Evolutionary conservation across 2,888 invertebrate species (phyloP), one percentile per base, ranked within the genome.

Genomic region (Dicyrtomina minuta): DNA sequence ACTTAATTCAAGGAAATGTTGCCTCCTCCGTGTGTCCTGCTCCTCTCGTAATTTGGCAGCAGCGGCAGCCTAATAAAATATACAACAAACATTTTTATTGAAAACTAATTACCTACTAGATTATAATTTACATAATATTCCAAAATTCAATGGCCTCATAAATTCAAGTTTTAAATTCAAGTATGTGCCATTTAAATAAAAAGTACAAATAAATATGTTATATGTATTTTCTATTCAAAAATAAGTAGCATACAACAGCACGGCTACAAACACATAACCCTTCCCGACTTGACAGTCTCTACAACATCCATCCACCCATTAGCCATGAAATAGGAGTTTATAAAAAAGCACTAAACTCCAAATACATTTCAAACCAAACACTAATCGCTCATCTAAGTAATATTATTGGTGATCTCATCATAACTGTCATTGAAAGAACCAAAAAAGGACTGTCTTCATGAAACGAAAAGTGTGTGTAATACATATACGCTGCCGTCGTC

Each of bases 1-100:
- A 27, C 73, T 72, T 17, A 78, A 68, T 59, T 78, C 76, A 62
- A 75, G 75, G 70, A 77, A 78, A 58, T 78, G 78, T 62, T 70
- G 72, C 49, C 72, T 68, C 15, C 78, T 70, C n/a, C 77, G 67
- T 20, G 72, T 66, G 66, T 78, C 77, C 70, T 78, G 78, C 70
- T 78, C 78, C 60, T 75, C 76, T n/a, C 78, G 74, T 39, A 77
- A 70, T 43, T 70, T 68, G 3, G 73, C 71, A 3, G 76, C 76
- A 44, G 74, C 72, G 51, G 73, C 61, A 27, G 77, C 75, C 74
- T 77, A 66, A 10, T 33, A 3, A 70, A 64, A 66, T 15, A 24
- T 46, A 33, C 53, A 61, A n/a, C 51, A 22, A 46, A 27, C 43
- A 53, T 55, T 39, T 41, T 27, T 26, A 27, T 26, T 59, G 17